Evolutionary conservation across 2,888 invertebrate genomes (phyloP).

Genomic region (Zygaena filipendulae): DNA sequence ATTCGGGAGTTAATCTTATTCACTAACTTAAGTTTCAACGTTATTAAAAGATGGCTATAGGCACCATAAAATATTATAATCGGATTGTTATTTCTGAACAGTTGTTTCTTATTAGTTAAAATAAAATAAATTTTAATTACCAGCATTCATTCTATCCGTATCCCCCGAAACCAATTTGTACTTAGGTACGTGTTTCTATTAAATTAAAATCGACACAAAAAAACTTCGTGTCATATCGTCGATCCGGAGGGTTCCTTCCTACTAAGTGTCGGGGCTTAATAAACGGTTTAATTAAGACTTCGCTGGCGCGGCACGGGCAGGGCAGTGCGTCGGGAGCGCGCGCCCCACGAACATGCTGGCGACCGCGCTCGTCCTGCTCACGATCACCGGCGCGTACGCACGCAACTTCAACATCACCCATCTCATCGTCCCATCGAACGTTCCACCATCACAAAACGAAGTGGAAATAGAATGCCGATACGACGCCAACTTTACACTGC

Average conservation of each 20-base stretch:
- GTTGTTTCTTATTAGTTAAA: too few relatives aligned
- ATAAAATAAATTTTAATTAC: too few relatives aligned
- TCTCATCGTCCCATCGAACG: conserved; percentile 37
- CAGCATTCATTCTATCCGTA: too few relatives aligned
- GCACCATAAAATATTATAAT: too few relatives aligned
- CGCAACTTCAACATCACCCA: conserved; percentile 45
- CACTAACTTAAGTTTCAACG: too few relatives aligned
- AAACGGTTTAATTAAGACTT: conserved; percentile 63
- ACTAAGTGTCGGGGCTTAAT: conserved; percentile 63
- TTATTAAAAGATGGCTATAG: too few relatives aligned
- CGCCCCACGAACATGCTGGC: conserved; percentile 45
- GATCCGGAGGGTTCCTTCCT: conserved; percentile 35
- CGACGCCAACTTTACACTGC: conserved; percentile 53
- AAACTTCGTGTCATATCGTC: conserved; percentile 31
- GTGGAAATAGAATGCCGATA: conserved; percentile 53
- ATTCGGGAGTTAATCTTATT: too few relatives aligned
- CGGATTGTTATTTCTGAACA: too few relatives aligned
- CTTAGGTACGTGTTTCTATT: conserved; percentile 43
- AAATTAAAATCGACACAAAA: conserved; percentile 37
- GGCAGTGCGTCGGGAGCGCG: conserved; percentile 46
- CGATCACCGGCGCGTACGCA: conserved; percentile 21
- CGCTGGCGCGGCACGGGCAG: conserved; percentile 36
- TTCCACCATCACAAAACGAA: conserved; percentile 33
- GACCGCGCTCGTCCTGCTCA: conserved; percentile 24
- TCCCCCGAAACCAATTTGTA: conserved; percentile 46